Conservation (phyloP, 1,140 invertebrate genomes). For the Magallana ariakensis region DNA sequence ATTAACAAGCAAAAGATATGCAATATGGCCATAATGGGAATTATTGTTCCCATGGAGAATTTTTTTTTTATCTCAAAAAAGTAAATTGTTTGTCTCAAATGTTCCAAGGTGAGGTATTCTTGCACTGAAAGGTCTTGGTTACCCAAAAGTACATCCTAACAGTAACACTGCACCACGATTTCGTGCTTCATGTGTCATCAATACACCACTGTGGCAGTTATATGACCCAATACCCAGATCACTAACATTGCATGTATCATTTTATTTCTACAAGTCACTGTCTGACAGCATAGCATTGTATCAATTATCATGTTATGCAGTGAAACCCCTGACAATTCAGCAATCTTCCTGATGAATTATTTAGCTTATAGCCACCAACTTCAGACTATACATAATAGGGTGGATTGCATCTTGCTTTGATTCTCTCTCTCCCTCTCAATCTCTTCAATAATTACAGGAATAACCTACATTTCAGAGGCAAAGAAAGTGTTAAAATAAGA, state of each 20-base stretch:
- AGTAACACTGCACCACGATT: neutral
- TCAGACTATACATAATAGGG: neutral
- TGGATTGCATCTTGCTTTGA: slow-evolving; percentile 30
- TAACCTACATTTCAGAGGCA: neutral
- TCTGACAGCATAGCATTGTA: neutral
- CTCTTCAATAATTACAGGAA: no score
- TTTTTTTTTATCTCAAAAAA: no score
- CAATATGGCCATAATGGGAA: no score
- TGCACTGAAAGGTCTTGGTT: no score
- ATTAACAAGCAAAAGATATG: no score
- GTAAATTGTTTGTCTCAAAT: no score
- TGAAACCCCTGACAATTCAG: slow-evolving; percentile 7
- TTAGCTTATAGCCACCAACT: neutral
- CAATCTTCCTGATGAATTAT: neutral
- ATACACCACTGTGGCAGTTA: neutral
- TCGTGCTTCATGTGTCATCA: neutral
- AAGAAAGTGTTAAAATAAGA: neutral
- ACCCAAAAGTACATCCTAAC: neutral
- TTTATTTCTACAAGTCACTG: neutral
- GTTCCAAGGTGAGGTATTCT: no score
- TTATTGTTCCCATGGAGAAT: no score
- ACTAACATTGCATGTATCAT: neutral
- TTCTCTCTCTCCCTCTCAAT: neutral
- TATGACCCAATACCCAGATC: neutral
- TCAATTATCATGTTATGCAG: slow-evolving; percentile 21